Evolutionary conservation across 1,140 invertebrate species (phyloP), one percentile per base, ranked within the genome.

Genomic region (Harpegnathos saltator): DNA sequence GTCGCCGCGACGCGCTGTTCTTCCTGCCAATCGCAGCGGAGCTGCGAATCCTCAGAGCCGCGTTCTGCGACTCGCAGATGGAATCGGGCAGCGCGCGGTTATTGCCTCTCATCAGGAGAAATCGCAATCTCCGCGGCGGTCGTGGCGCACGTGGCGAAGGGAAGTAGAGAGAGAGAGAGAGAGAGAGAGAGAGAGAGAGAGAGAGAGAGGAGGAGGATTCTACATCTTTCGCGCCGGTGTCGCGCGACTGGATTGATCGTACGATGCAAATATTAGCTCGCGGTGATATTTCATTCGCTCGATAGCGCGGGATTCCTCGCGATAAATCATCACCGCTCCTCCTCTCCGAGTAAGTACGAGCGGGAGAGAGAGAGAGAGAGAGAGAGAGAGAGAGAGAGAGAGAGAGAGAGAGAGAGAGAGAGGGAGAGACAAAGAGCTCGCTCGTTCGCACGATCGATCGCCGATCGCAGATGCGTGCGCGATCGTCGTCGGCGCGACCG

Each of bases 271-370:
- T 80, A 71, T 80, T 80, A 59, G 22, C 24, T 71, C 24, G 33
- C 26, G 29, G 59, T 80, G 38, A 80, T 80, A 54, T 80, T 69
- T 80, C 48, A 71, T 44, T 44, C 7, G 3, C 12, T 80, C 17
- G 54, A 80, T 80, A 71, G 58, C 52, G 11, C 59, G 33, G 17
- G 22, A 71, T 68, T 68, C 22, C 50, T 78, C 33, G 50, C 33
- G 74, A 24, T 54, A 71, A 77, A 77, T 80, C n/a, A 80, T 66
- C 54, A 66, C 71, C 38, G 54, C 38, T n/a, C 26, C 59, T 80
- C 69, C 69, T 14, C 22, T 3, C 1, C 48, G 29, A 14, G 14
- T 17, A 44, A 26, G 15, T 7, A 62, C n/a, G 26, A 12, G 63
- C 50, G 29, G n/a, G n/a, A n/a, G n/a, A n/a, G n/a, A n/a, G n/a